Base-by-base conservation (phyloP, 2,113 vertebrate genomes). In the Halcyon senegalensis region DNA sequence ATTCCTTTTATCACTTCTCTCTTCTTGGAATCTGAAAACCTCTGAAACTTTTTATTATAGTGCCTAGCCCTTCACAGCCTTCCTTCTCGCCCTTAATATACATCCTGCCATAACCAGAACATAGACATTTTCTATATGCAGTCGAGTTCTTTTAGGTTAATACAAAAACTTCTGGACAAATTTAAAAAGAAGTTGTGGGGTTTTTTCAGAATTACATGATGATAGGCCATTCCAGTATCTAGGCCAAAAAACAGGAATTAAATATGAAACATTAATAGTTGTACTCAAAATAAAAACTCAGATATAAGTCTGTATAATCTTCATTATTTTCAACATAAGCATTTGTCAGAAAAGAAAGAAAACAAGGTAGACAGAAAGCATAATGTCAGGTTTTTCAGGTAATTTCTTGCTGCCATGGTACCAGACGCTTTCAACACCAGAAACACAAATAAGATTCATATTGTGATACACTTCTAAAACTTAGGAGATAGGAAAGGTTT, bases 61-160 rank as follows among this genome's bases (percentile, higher is more conserved):
- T 15, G 9, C 10, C 27, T 10, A 80, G 39, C 3, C 48, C 14
- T 80, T 79, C 39, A 78, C 1, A 56, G 53, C 23, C 7, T 3
- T 68, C 30, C 2, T 8, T 8, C 5, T 5, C 7, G 23, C 10
- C 27, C 24, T 70, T 31, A 81, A 77, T 28, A 84, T 5, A 4
- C 16, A 60, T 56, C 39, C 60, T 72, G 9, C 18, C 24, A 37
- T 30, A 72, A 56, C 2, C 8, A 30, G 23, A 86, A 92, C 20
- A 37, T 0, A 37, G n/a, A 46, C 2, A 18, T 35, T 64, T 3
- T 1, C 16, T 28, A 70, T 3, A 16, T 21, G 25, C 10, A 19
- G 23, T 0, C 44, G 7, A 55, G 19, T 23, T 72, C 16, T 51
- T n/a, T 48, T 27, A 58, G 3, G 48, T 48, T 58, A 80, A 76